Conservation (phyloP, 1,140 invertebrate species). For the Drosophila willistoni region DNA sequence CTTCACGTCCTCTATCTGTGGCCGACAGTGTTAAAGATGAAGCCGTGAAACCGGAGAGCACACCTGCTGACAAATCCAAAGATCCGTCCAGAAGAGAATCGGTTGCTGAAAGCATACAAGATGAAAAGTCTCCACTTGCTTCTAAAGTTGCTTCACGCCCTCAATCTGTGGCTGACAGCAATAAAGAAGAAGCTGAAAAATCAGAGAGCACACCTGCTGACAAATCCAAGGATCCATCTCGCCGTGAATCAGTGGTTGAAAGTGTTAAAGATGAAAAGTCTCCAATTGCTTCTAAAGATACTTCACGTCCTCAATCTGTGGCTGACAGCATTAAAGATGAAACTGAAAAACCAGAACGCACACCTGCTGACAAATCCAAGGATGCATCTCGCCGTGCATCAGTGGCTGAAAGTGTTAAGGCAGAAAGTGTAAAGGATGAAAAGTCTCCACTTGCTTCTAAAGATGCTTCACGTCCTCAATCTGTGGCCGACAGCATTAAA, state of each 20-base stretch:
- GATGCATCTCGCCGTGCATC: not conserved
- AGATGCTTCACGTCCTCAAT: slow-evolving; percentile 34
- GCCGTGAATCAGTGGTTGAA: slow-evolving; percentile 26
- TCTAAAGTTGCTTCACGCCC: slow-evolving; percentile 39
- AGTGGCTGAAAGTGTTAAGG: not conserved
- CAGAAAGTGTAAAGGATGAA: slow-evolving; percentile 1
- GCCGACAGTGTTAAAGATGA: slow-evolving; percentile 27
- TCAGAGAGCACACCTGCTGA: not conserved
- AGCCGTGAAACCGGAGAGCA: not conserved
- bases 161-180: slow-evolving; percentile 33
- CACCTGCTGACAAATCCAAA: not conserved
- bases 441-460: slow-evolving; percentile 15
- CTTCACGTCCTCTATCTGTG: slow-evolving; percentile 33
- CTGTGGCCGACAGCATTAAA: slow-evolving; percentile 24
- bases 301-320: slow-evolving; percentile 24
- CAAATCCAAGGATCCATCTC: slow-evolving; percentile 24
- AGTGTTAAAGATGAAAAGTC: slow-evolving; percentile 27
- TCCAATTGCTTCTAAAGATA: slow-evolving; percentile 20
- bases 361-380: too few species aligned
- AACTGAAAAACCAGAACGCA: not conserved
- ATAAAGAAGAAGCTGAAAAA: slow-evolving; percentile 17
- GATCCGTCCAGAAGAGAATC: slow-evolving; percentile 8
- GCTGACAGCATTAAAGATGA: slow-evolving; percentile 27
- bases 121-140: slow-evolving; percentile 34
- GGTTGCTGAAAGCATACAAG: slow-evolving; percentile 11